Base-by-base conservation (phyloP, 2,113 vertebrate species). In the Atlantisia rogersi region DNA sequence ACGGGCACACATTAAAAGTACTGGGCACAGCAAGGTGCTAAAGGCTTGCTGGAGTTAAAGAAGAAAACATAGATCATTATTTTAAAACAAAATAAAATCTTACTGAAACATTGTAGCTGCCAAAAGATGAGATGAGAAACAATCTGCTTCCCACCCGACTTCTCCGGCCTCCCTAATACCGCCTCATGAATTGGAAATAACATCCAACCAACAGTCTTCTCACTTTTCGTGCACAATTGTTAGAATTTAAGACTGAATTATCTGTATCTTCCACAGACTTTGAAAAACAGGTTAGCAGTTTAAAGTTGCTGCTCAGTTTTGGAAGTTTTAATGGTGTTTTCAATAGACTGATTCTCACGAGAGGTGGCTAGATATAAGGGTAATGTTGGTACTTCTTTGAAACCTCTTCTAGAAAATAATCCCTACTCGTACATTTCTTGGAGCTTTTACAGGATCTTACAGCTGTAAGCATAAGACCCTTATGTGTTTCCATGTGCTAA, bases 331-430 rank as follows among this genome's bases (percentile, higher is more conserved):
- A 10, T 3, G 12, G 4, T 21, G 39, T n/a, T 90, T 76, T 65
- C 65, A 17, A 6, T 2, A 32, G 40, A 29, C 25, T 7, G 28
- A 29, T 48, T 52, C 52, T 18, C 42, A 56, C 0, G 5, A 83
- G 32, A 60, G 18, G 21, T 0, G 0, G 59, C 26, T 6, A 52
- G 70, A n/a, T 4, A 10, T 0, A 3, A 58, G 6, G 59, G 17
- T 12, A 69, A 53, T 13, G 67, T n/a, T n/a, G 32, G 56, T 13
- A 11, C n/a, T n/a, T 22, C 39, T 48, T 59, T 50, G 42, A 77
- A 81, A 67, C 25, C 28, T 53, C 8, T 24, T 42, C 42, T 68
- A 5, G 3, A 13, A 76, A 88, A 44, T 3, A 52, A 8, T 3
- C 11, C 22, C 16, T 46, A 10, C 17, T 2, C 8, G 12, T 12